Percentiles rank a stretch among this genome's conserved stretches.
phyloP scores from a whole-genome alignment of 2,797 vertebrate species.

The Podarcis lilfordi region DNA sequence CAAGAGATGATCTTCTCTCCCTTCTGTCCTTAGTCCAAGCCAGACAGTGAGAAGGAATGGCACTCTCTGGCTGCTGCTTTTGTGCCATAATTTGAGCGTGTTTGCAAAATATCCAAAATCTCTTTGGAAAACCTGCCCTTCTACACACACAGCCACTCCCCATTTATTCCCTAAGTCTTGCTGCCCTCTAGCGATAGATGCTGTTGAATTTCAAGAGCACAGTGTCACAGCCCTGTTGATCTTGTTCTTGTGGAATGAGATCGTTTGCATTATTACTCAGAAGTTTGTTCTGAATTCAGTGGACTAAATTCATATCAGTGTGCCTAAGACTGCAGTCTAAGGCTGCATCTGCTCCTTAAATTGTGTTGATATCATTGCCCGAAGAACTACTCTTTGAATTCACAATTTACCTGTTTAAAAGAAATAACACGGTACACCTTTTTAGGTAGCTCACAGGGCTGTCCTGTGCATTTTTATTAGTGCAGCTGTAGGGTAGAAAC shows the following conservation, averaged over 20 bases:
- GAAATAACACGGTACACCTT: not conserved
- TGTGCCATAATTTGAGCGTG: not conserved
- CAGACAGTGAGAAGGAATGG: no score
- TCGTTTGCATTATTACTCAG: not conserved
- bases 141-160: not conserved
- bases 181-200: slow-evolving; percentile 72
- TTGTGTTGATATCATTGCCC: not conserved
- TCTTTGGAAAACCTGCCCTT: not conserved
- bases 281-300: not conserved
- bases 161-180: slow-evolving; percentile 57
- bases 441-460: not conserved
- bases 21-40: no score
- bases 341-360: not conserved
- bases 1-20: no score
- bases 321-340: not conserved
- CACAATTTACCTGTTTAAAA: not conserved
- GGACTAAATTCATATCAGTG: no score
- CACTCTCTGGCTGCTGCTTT: not conserved
- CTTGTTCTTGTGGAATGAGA: not conserved
- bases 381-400: not conserved
- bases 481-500: not conserved
- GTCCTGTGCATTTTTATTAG: not conserved
- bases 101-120: no score
- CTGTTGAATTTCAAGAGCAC: slow-evolving; percentile 1
- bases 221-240: not conserved